phyloP scores from a whole-genome alignment of 1,140 invertebrate species.

The Drosophila triauraria region DNA sequence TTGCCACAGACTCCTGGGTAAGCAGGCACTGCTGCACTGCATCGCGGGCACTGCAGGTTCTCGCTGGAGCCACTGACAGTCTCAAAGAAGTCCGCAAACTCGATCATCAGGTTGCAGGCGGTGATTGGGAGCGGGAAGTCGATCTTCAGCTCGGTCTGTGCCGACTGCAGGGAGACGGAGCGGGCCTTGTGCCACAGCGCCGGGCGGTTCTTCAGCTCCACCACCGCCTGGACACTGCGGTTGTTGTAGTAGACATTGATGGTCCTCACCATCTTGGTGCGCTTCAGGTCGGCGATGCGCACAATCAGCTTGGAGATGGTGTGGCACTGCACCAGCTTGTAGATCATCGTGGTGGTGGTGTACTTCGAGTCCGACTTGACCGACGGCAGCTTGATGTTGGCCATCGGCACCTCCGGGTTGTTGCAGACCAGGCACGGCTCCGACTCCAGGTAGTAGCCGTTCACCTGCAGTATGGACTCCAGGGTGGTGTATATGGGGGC shows the following conservation, averaged over 20 bases:
- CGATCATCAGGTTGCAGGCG: conserved; percentile 99
- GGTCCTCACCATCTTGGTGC: conserved; percentile 98
- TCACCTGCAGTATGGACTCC: conserved; percentile 96
- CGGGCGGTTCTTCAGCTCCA: conserved; percentile 95
- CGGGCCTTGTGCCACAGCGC: conserved; percentile 98
- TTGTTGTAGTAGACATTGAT: conserved; percentile 99
- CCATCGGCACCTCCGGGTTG: conserved; percentile 97
- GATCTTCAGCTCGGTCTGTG: conserved; percentile 97
- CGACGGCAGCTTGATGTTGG: conserved; percentile 95
- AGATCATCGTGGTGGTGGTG: conserved; percentile 98
- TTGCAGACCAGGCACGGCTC: conserved; percentile 99
- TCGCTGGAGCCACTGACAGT: conserved; percentile 93
- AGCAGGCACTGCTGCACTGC: conserved; percentile 97
- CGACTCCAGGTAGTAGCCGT: conserved; percentile 98
- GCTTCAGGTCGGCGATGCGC: conserved; percentile 97
- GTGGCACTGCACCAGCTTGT: conserved; percentile 97
- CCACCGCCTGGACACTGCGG: conserved; percentile 96
- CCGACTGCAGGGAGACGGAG: conserved; percentile 93
- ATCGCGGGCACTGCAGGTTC: conserved; percentile 97
- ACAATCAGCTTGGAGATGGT: conserved; percentile 97
- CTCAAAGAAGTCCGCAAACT: conserved; percentile 99
- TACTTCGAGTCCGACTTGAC: conserved; percentile 99
- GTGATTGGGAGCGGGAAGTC: conserved; percentile 98
- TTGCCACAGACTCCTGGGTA: conserved; percentile 99
- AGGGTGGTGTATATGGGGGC: conserved; percentile 96